Base-by-base conservation (phyloP, 2,888 invertebrate genomes). In the Platynereis dumerilii region DNA sequence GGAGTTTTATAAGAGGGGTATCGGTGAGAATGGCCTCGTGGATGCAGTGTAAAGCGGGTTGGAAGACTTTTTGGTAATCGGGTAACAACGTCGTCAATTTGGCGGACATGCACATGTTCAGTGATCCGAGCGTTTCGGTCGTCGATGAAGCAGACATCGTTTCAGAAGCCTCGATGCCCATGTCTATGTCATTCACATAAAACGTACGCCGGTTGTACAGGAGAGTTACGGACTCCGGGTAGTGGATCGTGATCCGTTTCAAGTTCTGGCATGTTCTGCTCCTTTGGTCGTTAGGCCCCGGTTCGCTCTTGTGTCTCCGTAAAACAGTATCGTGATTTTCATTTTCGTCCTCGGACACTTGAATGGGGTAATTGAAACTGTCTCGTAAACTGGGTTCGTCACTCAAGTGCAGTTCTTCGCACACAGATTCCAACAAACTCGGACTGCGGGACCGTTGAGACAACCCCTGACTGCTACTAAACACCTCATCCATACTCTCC, bases 1-100 rank as follows among this genome's bases (percentile, higher is more conserved):
- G 68, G 2, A 72, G 61, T 44, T 72, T 70, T 1, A 45, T 52
- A 58, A 70, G 53, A 2, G 72, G 72, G 10, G 64, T 60, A 1
- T 54, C 29, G 20, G 63, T 63, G 20, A 54, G 20, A 22, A 69
- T 34, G 2, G 62, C 58, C 20, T 42, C 55, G 12, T 57, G 45
- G 17, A 70, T 54, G 34, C 66, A 65, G 2, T 28, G 27, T 3
- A 64, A 29, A 0, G 66, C 66, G 2, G 28, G 39, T n/a, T 26
- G 34, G 22, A 69, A 67, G 22, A 27, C 54, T 34, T 62, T 39
- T 28, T 34, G 27, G 61, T 65, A 71, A 24, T 66, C 54, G 2
- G 61, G 54, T 54, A 48, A 22, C n/a, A 48, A 48, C 20, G 22
- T n/a, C 5, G 22, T 22, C 22, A 20, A n/a, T 48, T 48, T 48